A percentile compares a stretch with the other conserved stretches of the same genome.
phyloP scores from a whole-genome alignment of 92 coral and sea anemone genomes.

The Phymanthus crucifer region DNA sequence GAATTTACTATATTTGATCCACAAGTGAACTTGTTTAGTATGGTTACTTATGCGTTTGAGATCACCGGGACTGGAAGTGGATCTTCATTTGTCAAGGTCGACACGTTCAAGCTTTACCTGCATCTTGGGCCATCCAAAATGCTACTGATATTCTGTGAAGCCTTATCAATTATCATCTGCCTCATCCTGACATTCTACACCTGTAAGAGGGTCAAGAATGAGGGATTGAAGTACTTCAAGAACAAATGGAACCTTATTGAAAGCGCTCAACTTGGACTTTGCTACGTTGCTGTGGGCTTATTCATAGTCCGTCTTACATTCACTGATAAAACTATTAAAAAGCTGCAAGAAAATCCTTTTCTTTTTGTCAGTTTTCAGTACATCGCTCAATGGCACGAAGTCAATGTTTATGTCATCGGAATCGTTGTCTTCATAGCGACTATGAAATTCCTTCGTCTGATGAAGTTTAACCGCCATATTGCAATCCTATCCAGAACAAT shows the following conservation, averaged over 20 bases:
- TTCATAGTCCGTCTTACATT: constrained; percentile 47
- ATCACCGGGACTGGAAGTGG: constrained; percentile 34
- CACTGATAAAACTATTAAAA: constrained; percentile 36
- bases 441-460: constrained; percentile 53
- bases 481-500: constrained; percentile 47
- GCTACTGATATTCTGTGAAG: constrained; percentile 49
- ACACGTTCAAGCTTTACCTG: constrained; percentile 41
- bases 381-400: constrained; percentile 51
- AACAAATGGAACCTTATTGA: constrained; percentile 53
- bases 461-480: constrained; percentile 65
- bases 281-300: constrained; percentile 50
- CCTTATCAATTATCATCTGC: constrained; percentile 39
- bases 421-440: constrained; percentile 65
- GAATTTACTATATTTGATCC: constrained; percentile 46
- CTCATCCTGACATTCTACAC: constrained; percentile 31
- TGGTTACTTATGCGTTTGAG: constrained; percentile 39
- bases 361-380: constrained; percentile 50
- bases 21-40: constrained; percentile 38
- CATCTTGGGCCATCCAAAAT: constrained; percentile 37
- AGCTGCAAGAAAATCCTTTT: constrained; percentile 56
- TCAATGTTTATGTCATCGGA: constrained; percentile 47
- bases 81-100: constrained; percentile 30
- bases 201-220: constrained; percentile 30
- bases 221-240: constrained; percentile 40
- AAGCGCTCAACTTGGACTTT: constrained; percentile 24